Percentiles rank a stretch among this genome's conserved stretches.
These are phyloP conservation scores for Clistopyga incitator DNA, from an alignment of 2,888 invertebrate species.

Conservation along the genomic window DNA sequence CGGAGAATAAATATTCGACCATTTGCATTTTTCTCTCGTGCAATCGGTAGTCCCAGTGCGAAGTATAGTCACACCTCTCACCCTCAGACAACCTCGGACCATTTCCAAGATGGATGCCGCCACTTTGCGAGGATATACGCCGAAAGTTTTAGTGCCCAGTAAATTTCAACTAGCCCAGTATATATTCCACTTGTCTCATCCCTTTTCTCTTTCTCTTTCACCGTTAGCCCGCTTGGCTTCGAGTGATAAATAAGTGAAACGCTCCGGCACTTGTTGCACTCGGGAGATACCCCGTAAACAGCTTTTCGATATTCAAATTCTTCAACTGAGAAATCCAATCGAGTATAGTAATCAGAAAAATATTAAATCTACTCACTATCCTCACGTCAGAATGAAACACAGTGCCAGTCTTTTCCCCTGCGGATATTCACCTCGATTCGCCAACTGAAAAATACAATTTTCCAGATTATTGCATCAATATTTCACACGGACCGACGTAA, in stretches of 20 bases:
- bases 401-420: background rate
- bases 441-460: no score
- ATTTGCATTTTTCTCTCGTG: constrained; percentile 78
- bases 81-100: constrained; percentile 62
- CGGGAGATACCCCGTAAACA: constrained; percentile 39
- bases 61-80: constrained; percentile 30
- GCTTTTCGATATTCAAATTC: constrained; percentile 36
- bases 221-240: constrained; percentile 3
- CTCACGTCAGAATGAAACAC: background rate
- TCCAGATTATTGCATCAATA: no score
- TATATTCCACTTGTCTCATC: constrained; percentile 54
- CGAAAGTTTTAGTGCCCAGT: constrained; percentile 82
- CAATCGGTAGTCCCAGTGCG: background rate
- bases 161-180: constrained; percentile 79
- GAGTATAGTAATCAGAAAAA: constrained; percentile 11
- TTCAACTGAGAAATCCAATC: constrained; percentile 28
- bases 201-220: constrained; percentile 21
- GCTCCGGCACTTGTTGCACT: constrained; percentile 64
- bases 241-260: constrained; percentile 58
- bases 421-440: no score
- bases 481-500: no score
- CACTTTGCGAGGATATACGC: constrained; percentile 80
- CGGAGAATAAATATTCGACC: constrained; percentile 79
- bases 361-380: background rate
- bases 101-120: constrained; percentile 82